Evolutionary conservation across 2,888 invertebrate species (phyloP).

Genomic region (Agriopis aurantiaria): DNA sequence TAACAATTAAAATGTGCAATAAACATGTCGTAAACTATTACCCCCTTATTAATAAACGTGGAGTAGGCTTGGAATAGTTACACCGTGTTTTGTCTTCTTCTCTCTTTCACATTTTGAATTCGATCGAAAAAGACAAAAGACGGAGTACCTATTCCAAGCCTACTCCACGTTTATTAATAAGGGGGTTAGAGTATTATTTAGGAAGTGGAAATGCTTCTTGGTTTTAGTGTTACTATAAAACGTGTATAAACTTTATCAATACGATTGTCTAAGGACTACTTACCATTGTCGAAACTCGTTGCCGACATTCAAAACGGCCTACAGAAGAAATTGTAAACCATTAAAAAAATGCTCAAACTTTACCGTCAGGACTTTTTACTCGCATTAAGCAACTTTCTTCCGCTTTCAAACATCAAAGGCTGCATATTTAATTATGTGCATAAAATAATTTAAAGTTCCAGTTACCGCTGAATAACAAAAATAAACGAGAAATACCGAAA

Average conservation of each 20-base stretch:
- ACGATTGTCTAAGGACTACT: no score
- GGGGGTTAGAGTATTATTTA: not conserved
- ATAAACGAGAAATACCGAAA: conserved; percentile 20
- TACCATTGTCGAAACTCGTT: no score
- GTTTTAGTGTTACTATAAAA: not conserved
- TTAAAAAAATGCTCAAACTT: conserved; percentile 5
- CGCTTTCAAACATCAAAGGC: conserved; percentile 20
- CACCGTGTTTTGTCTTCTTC: no score
- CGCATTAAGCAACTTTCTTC: conserved; percentile 23
- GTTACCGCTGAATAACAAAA: conserved; percentile 20
- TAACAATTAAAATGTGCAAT: conserved; percentile 6
- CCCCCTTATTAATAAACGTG: no score
- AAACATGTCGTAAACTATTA: not conserved
- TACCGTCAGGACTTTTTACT: not conserved
- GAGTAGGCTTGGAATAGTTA: no score
- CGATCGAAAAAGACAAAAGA: no score
- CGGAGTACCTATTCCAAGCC: no score
- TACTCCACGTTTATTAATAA: no score
- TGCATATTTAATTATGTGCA: conserved; percentile 17
- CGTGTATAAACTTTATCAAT: no score
- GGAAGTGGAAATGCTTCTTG: not conserved
- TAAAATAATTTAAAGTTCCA: conserved; percentile 15
- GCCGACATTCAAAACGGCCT: no score
- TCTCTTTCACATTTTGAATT: no score
- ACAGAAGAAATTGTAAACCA: not conserved